A percentile compares a stretch with the other conserved stretches of the same genome.
Conservation (phyloP, 2,113 vertebrate species). For the Indri indri region DNA sequence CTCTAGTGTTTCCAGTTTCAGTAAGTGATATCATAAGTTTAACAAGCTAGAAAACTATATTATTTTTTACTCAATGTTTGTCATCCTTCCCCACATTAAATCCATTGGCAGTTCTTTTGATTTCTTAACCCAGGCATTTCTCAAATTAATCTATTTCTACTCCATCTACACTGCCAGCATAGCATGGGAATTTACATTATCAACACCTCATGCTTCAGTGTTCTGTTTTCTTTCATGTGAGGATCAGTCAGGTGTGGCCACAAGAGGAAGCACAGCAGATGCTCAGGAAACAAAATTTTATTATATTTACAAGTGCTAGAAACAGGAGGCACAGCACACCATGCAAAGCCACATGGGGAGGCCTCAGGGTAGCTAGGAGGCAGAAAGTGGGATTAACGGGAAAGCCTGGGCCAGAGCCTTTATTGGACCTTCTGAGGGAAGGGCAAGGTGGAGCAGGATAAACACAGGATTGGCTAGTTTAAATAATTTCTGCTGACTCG, state of each 20-base stretch:
- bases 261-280: not conserved
- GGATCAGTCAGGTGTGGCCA: not conserved
- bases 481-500: not conserved
- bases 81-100: not conserved
- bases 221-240: not conserved
- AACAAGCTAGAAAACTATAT: not conserved
- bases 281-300: not conserved
- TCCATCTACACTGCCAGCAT: not conserved
- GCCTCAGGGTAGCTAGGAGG: not conserved
- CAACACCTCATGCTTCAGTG: rapidly evolving
- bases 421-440: not conserved
- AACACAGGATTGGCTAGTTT: not conserved
- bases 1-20: not conserved
- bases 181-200: not conserved
- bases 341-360: not conserved
- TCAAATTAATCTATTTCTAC: not conserved
- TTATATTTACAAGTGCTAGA: not conserved
- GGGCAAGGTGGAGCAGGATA: not conserved
- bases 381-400: not conserved
- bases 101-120: not conserved
- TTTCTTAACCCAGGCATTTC: not conserved
- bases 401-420: not conserved
- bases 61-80: not conserved
- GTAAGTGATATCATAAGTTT: not conserved
- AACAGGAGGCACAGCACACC: not conserved